A percentile compares a stretch with the other conserved stretches of the same genome.
These are phyloP conservation scores for Myathropa florea DNA, from an alignment of 2,888 invertebrate species.

Conservation along the genomic window DNA sequence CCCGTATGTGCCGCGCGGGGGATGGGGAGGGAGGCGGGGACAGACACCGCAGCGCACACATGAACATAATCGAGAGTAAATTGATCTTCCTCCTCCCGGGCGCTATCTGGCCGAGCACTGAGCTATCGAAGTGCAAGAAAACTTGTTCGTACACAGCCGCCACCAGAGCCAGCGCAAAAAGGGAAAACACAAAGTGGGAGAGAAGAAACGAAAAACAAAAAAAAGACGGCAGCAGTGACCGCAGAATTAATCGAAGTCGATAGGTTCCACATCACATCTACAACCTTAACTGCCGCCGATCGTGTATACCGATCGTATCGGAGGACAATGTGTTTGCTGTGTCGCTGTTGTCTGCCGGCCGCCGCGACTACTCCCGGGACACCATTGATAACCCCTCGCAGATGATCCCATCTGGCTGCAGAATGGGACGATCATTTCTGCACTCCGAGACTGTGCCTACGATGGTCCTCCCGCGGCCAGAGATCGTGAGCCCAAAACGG, in stretches of 20 bases:
- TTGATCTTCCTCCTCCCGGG: conserved; percentile 21
- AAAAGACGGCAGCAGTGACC: conserved; percentile 33
- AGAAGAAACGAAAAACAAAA: conserved; percentile 49
- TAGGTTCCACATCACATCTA: conserved; percentile 47
- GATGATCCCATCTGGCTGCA: conserved; percentile 63
- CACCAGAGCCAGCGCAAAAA: background rate
- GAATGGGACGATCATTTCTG: conserved; percentile 31
- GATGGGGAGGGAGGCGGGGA: background rate
- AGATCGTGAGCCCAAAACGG: conserved; percentile 43
- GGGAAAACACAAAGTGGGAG: background rate
- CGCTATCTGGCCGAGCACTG: conserved; percentile 1
- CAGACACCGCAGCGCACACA: background rate
- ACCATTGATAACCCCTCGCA: conserved; percentile 55
- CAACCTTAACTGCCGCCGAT: conserved; percentile 38
- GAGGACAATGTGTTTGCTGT: conserved; percentile 55
- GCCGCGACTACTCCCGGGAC: conserved; percentile 5
- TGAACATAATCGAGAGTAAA: conserved; percentile 46
- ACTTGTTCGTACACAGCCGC: conserved; percentile 50
- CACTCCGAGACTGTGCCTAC: background rate
- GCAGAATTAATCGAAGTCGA: conserved; percentile 67
- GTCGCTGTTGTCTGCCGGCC: conserved; percentile 43
- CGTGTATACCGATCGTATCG: conserved; percentile 53
- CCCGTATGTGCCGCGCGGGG: background rate
- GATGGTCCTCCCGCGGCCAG: background rate
- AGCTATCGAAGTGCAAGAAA: conserved; percentile 47